Percentiles rank a stretch among this genome's conserved stretches.
These are phyloP conservation scores for Sinelater perroti DNA, from an alignment of 2,888 invertebrate species.

Conservation along the genomic window DNA sequence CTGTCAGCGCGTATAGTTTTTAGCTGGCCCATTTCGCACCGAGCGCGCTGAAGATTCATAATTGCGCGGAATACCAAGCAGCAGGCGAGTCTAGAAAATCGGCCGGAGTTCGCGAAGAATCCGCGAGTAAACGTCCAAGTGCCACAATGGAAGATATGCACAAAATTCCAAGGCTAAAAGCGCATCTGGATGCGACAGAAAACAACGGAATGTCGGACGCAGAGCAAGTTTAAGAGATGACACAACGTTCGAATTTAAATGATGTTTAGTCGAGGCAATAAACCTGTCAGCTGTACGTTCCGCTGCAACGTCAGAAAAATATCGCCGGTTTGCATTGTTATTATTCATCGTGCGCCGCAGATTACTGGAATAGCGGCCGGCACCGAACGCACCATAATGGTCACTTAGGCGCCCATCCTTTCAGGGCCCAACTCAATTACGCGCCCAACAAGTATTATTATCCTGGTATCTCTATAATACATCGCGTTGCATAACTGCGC, in stretches of 20 bases:
- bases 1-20: too few relatives aligned
- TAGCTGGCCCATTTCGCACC: too few relatives aligned
- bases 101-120: too few relatives aligned
- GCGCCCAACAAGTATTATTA: constrained; percentile 3
- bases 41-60: too few relatives aligned
- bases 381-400: constrained; percentile 27
- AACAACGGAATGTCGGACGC: constrained; percentile 50
- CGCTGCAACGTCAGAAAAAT: constrained; percentile 55
- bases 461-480: not conserved
- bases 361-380: constrained; percentile 42
- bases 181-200: constrained; percentile 47
- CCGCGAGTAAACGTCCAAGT: too few relatives aligned
- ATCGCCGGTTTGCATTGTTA: constrained; percentile 53
- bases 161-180: constrained; percentile 43
- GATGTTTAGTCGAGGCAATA: constrained; percentile 57
- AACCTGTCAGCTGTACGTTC: constrained; percentile 55
- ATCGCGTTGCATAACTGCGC: constrained; percentile 1
- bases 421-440: constrained; percentile 11
- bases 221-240: constrained; percentile 53
- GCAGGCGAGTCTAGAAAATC: too few relatives aligned
- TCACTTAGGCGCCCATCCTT: constrained; percentile 16
- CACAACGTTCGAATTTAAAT: constrained; percentile 58
- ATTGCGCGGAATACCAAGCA: too few relatives aligned
- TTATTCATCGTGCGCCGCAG: constrained; percentile 51
- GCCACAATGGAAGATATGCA: constrained; percentile 35